These are phyloP conservation scores for Antheraea pernyi DNA, from an alignment of 1,140 invertebrate species.

Conservation along the genomic window DNA sequence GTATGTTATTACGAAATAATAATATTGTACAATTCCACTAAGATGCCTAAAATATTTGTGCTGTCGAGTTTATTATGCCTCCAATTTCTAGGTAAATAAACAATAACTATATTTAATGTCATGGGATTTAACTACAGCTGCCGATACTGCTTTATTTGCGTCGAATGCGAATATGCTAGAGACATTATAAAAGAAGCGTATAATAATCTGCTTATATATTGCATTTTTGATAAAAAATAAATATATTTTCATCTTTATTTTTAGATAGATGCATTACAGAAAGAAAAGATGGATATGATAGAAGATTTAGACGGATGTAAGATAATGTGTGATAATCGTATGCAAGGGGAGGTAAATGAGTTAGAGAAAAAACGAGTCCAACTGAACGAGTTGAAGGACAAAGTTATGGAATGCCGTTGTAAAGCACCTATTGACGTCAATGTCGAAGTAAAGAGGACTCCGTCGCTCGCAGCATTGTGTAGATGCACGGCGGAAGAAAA, in stretches of 20 bases:
- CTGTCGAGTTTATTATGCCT: too few relatives aligned
- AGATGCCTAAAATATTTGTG: too few relatives aligned
- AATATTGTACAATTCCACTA: too few relatives aligned
- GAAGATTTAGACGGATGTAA: conserved; percentile 59
- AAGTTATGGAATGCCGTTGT: conserved; percentile 59
- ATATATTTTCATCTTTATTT: not conserved
- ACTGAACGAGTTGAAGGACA: conserved; percentile 40
- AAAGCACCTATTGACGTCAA: conserved; percentile 48
- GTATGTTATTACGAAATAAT: too few relatives aligned
- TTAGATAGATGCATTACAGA: not conserved
- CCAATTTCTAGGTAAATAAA: too few relatives aligned
- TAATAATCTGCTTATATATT: too few relatives aligned
- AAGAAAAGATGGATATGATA: conserved; percentile 45
- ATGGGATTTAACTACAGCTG: too few relatives aligned
- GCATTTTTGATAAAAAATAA: too few relatives aligned
- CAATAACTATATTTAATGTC: too few relatives aligned
- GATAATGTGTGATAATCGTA: conserved; percentile 44
- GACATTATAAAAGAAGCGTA: too few relatives aligned
- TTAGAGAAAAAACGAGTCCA: conserved; percentile 48
- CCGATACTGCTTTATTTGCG: too few relatives aligned
- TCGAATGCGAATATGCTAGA: too few relatives aligned
- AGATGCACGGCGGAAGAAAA: conserved; percentile 55
- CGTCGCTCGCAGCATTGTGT: conserved; percentile 59
- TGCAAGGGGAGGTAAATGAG: conserved; percentile 42
- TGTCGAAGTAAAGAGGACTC: conserved; percentile 58